Evolutionary conservation across 1,140 invertebrate species (phyloP).

Genomic region (Bombus affinis): DNA sequence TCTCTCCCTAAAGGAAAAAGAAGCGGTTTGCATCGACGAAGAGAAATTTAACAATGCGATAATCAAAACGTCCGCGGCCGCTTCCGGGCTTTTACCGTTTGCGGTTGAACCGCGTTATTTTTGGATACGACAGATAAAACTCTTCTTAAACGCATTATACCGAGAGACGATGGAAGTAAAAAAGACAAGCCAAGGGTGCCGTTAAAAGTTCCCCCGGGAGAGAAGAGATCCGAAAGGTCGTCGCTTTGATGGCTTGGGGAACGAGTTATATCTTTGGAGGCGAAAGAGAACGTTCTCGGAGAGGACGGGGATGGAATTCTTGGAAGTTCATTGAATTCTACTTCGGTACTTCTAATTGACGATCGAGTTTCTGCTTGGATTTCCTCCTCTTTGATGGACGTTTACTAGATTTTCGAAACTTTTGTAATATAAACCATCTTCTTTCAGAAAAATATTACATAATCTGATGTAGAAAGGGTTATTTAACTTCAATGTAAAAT

Average conservation of each 20-base stretch:
- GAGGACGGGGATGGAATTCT: neutral
- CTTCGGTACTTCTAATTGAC: neutral
- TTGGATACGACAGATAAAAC: constrained; percentile 37
- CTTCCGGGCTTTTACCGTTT: constrained; percentile 54
- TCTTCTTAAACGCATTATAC: constrained; percentile 39
- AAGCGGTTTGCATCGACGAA: neutral
- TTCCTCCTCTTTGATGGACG: neutral
- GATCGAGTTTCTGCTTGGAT: neutral
- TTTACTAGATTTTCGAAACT: neutral
- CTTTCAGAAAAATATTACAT: neutral
- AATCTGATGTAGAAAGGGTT: neutral
- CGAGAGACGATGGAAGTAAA: constrained; percentile 1
- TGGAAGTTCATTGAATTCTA: constrained; percentile 11
- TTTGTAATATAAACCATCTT: neutral
- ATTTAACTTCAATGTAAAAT: too few relatives aligned
- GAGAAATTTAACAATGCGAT: constrained; percentile 42
- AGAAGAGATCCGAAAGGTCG: constrained; percentile 15
- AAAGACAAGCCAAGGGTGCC: neutral
- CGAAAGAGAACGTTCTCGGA: neutral
- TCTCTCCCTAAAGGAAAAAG: neutral
- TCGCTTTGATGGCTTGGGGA: neutral
- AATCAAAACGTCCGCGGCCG: constrained; percentile 30
- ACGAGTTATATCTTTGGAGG: constrained; percentile 31
- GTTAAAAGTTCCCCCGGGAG: constrained; percentile 11
- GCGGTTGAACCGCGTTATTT: constrained; percentile 37